Conservation (phyloP, 2,797 vertebrate species). For the Danio aesculapii region DNA sequence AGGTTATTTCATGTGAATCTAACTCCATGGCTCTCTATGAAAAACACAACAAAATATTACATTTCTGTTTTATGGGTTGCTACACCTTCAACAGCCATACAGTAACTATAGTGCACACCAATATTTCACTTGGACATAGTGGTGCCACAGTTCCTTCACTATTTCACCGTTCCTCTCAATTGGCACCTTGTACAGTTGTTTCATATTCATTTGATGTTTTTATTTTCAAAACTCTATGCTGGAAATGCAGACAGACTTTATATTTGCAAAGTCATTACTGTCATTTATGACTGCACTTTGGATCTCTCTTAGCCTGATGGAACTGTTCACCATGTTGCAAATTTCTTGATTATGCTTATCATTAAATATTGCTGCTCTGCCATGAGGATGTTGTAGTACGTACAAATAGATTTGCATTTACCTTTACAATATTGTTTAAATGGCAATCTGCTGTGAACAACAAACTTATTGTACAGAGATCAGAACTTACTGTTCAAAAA, state of each 20-base stretch:
- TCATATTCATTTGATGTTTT: background rate
- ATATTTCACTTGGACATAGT: background rate
- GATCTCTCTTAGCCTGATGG: background rate
- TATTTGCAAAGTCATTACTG: no score
- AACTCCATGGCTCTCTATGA: background rate
- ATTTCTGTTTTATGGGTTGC: background rate
- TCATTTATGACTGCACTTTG: slow-evolving; percentile 1
- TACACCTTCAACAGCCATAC: background rate
- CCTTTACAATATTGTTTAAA: no score
- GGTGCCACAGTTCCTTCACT: background rate
- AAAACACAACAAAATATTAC: background rate
- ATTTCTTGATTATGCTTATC: no score
- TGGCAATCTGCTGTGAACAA: no score
- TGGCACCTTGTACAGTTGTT: background rate
- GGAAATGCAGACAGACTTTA: background rate
- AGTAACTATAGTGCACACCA: background rate
- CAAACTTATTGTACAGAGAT: no score
- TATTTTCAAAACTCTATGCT: background rate
- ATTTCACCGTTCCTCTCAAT: background rate
- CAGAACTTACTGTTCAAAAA: no score
- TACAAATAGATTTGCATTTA: background rate
- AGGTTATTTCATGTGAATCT: background rate
- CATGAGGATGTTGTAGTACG: background rate
- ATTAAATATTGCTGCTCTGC: background rate
- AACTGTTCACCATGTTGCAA: background rate